phyloP scores from a whole-genome alignment of 2,888 invertebrate genomes.

The Habroteleia sp. region DNA sequence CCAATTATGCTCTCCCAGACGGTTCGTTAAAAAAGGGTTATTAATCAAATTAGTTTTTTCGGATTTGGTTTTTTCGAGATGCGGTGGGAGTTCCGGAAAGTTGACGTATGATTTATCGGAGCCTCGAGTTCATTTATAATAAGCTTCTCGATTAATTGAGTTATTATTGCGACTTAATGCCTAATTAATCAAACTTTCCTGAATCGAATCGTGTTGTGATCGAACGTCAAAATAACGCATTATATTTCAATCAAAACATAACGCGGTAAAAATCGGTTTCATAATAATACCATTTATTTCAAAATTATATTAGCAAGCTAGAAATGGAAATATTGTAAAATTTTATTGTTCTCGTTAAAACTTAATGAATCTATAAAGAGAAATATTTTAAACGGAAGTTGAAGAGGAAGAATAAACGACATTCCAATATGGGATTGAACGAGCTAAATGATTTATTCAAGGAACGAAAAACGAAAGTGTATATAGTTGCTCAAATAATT shows the following conservation, averaged over 20 bases:
- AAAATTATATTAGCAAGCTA: too few relatives aligned
- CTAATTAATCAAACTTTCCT: conserved; percentile 40
- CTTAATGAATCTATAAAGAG: too few relatives aligned
- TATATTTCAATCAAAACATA: background rate
- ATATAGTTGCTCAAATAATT: too few relatives aligned
- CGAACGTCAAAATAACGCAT: background rate
- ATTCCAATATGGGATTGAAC: too few relatives aligned
- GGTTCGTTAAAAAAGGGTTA: conserved; percentile 3
- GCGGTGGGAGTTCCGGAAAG: conserved; percentile 34
- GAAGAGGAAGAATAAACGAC: too few relatives aligned
- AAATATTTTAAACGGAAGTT: too few relatives aligned
- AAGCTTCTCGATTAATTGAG: conserved; percentile 20
- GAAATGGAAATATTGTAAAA: too few relatives aligned
- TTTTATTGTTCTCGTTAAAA: too few relatives aligned
- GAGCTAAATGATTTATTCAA: too few relatives aligned
- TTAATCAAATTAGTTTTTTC: conserved; percentile 20
- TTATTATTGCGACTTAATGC: conserved; percentile 23
- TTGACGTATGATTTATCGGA: conserved; percentile 11
- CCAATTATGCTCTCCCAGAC: conserved; percentile 6
- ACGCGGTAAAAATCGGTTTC: too few relatives aligned
- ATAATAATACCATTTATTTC: too few relatives aligned
- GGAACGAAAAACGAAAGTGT: too few relatives aligned
- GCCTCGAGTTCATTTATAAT: conserved; percentile 17
- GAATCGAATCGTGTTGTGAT: background rate
- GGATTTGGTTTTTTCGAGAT: conserved; percentile 6